Base-by-base conservation (phyloP, 1,140 invertebrate genomes). In the Diorhabda carinulata region DNA sequence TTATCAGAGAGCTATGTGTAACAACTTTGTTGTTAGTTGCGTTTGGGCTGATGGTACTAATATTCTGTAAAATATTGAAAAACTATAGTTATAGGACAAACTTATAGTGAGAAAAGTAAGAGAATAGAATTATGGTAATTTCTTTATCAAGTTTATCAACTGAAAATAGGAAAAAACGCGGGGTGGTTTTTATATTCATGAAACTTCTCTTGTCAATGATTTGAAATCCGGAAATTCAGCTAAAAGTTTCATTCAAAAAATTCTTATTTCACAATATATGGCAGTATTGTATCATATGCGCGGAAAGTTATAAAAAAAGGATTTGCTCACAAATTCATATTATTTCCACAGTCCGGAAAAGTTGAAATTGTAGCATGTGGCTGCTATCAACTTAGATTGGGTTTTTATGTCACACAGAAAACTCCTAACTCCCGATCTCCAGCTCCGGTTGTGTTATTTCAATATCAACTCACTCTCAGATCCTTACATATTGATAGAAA, bases 361-460 rank as follows among this genome's bases (percentile, higher is more conserved):
- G 68, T 75, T 71, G 73, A 71, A 75, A 75, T 73, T 69, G 73
- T 72, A 72, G 67, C 73, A 75, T 75, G 73, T 75, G 73, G 73
- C 66, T 69, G 58, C 68, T 67, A 69, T 63, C 59, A 75, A 75
- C 67, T 75, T 75, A 75, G 70, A 75, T 75, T 75, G 73, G 69
- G 70, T 75, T 75, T 73, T 75, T 75, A 69, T 73, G 72, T 73
- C 72, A 74, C 41, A 5, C 44, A 6, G 6, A 60, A 60, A 42
- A 62, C 43, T 64, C 68, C 73, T 62, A 68, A 70, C 71, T 71
- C 67, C 58, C 70, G 69, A 72, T 69, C 73, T 72, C 45, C 8
- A 52, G 5, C 8, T n/a, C 6, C 0, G 6, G 5, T 9, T n/a
- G 47, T 52, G 6, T 71, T 71, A 73, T 74, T 73, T 74, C 73